Conservation (phyloP, 2,888 invertebrate genomes). For the Diaprepes abbreviatus region DNA sequence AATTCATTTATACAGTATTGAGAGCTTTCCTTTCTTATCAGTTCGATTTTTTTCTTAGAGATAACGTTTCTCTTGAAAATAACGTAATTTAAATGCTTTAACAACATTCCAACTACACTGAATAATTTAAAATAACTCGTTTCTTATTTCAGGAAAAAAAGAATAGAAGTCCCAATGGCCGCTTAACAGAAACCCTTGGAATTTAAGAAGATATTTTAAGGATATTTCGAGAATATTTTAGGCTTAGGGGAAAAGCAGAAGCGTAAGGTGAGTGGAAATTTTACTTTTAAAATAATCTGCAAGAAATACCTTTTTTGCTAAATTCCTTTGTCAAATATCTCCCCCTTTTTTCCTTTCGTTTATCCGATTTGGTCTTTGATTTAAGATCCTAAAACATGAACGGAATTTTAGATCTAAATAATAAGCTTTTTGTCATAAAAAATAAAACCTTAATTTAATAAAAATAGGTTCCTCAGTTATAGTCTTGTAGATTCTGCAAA, state of each 20-base stretch:
- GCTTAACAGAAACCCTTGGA: slow-evolving; percentile 18
- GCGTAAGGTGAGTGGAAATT: slow-evolving; percentile 27
- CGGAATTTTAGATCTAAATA: slow-evolving; percentile 6
- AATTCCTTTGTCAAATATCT: slow-evolving; percentile 5
- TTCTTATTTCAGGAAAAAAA: slow-evolving; percentile 10
- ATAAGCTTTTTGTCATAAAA: not conserved
- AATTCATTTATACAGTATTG: too few species aligned
- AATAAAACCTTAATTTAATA: too few species aligned
- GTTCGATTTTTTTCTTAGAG: too few species aligned
- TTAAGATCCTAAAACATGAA: slow-evolving; percentile 16
- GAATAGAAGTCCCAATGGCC: slow-evolving; percentile 10
- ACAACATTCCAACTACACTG: slow-evolving; percentile 4
- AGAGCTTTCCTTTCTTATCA: too few species aligned
- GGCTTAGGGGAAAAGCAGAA: slow-evolving; percentile 18
- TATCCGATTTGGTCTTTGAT: slow-evolving; percentile 30
- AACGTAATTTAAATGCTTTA: slow-evolving; percentile 7
- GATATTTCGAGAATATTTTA: slow-evolving; percentile 26
- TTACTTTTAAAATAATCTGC: slow-evolving; percentile 26
- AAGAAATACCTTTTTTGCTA: slow-evolving; percentile 14
- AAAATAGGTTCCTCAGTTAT: too few species aligned
- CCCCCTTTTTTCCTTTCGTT: slow-evolving; percentile 11
- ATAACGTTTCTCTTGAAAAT: too few species aligned
- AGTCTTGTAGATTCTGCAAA: too few species aligned
- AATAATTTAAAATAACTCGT: slow-evolving; percentile 9
- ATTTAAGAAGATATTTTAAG: slow-evolving; percentile 24